Base-by-base conservation (phyloP, 2,888 invertebrate species). In the Phengaris arion region DNA sequence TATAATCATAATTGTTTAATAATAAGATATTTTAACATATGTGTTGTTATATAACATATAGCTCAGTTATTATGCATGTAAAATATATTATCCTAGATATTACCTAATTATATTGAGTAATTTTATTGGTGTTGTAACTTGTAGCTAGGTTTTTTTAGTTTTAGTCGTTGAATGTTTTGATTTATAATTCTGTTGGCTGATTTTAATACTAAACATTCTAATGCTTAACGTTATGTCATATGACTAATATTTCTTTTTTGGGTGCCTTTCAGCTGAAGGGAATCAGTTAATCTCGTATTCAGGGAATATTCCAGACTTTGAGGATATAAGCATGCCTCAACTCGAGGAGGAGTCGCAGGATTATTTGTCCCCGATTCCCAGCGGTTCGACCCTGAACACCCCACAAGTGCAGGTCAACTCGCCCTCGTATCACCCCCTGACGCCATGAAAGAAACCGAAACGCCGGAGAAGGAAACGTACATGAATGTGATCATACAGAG, bases 271-370 rank as follows among this genome's bases (percentile, higher is more conserved):
- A 93, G 92, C 91, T 89, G 94, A 94, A 86, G 90, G 88, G 85
- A 93, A 91, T 91, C 93, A 94, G 90, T 88, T 94, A 85, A 94
- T 94, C 80, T 94, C 94, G 86, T 94, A 94, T 90, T 91, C 93
- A 90, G 93, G 92, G 81, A 91, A 89, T 91, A 89, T 92, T 88
- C 93, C 94, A 87, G 93, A 93, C 90, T 92, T 94, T 87, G 93
- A 91, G 83, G 93, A 92, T 84, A 92, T 94, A 82, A 86, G 81
- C 81, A 86, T 93, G 81, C 89, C 92, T 75, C 90, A 90, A 77
- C 81, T 93, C 85, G 90, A 91, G 74, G 90, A 89, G 57, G 84
- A 86, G 80, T 86, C 89, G 64, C 87, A 87, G 81, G 90, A 88
- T 45, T 82, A 81, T 75, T 54, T 83, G 77, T 84, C 86, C 75